A percentile compares a stretch with the other conserved stretches of the same genome.
Conservation (phyloP, 2,888 invertebrate species). For the Fabriciana adippe region DNA sequence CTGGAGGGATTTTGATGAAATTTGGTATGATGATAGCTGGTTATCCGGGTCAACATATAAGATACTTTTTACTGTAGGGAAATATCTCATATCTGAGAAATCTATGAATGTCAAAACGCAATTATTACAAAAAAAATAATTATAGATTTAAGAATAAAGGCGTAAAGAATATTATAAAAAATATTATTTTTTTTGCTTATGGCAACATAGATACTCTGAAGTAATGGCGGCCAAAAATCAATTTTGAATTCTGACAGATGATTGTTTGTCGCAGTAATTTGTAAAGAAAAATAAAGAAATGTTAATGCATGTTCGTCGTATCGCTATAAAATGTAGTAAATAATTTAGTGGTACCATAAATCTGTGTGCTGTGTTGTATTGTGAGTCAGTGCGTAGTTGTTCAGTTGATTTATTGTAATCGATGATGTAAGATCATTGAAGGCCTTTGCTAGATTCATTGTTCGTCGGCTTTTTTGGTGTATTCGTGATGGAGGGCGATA, state of each 20-base stretch:
- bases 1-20: no score
- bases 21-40: no score
- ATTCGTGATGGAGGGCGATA: conserved; percentile 67
- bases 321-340: conserved; percentile 12
- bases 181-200: neutral
- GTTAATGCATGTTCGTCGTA: conserved; percentile 1
- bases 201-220: conserved; percentile 10
- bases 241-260: conserved; percentile 71
- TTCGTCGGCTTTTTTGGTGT: conserved; percentile 50
- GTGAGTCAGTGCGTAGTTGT: conserved; percentile 38
- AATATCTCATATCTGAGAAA: no score
- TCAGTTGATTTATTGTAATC: conserved; percentile 56
- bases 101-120: no score
- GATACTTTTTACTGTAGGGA: no score
- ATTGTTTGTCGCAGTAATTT: conserved; percentile 37
- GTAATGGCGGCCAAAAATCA: conserved; percentile 79
- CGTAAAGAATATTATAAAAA: no score
- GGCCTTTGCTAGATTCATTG: conserved; percentile 57
- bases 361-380: conserved; percentile 23
- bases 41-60: no score
- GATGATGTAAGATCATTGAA: conserved; percentile 79
- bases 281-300: conserved; percentile 20
- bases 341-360: conserved; percentile 22
- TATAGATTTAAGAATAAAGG: no score
- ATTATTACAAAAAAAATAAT: no score